Evolutionary conservation across 2,888 invertebrate genomes (phyloP).

Genomic region (Drosophila buzzatii): DNA sequence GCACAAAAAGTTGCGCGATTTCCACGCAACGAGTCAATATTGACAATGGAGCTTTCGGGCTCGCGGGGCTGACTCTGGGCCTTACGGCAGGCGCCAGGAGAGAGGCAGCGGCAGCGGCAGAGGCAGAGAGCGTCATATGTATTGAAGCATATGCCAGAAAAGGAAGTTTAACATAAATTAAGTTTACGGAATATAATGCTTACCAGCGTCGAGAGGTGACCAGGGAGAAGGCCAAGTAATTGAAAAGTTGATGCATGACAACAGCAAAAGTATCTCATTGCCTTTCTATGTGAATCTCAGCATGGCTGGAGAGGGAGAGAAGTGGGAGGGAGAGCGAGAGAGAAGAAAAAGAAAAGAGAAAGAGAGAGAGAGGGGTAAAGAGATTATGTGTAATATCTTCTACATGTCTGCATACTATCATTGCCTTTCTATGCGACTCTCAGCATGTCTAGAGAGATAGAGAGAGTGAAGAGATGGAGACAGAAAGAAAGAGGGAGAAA

Average conservation of each 20-base stretch:
- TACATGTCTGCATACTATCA: too few relatives aligned
- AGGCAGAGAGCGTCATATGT: background rate
- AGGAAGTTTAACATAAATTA: background rate
- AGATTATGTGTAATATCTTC: too few relatives aligned
- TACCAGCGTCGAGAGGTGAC: background rate
- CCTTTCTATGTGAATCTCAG: background rate
- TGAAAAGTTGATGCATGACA: background rate
- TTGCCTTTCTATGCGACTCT: too few relatives aligned
- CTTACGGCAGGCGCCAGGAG: background rate
- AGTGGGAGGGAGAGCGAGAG: too few relatives aligned
- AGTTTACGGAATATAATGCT: background rate
- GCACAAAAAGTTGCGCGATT: constrained; percentile 63
- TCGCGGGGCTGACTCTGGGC: background rate
- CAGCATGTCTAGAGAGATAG: too few relatives aligned
- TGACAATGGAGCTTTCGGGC: constrained; percentile 59
- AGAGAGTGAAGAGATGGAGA: too few relatives aligned
- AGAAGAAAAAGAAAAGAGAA: too few relatives aligned
- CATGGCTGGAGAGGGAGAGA: background rate
- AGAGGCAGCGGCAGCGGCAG: too few relatives aligned
- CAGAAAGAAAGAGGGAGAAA: too few relatives aligned
- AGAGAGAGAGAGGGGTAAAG: too few relatives aligned
- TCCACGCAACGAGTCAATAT: constrained; percentile 70
- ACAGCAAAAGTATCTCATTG: background rate
- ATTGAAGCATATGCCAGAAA: background rate
- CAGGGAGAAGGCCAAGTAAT: background rate